Conservation (phyloP, 2,888 invertebrate genomes). For the Pimpla rufipes region DNA sequence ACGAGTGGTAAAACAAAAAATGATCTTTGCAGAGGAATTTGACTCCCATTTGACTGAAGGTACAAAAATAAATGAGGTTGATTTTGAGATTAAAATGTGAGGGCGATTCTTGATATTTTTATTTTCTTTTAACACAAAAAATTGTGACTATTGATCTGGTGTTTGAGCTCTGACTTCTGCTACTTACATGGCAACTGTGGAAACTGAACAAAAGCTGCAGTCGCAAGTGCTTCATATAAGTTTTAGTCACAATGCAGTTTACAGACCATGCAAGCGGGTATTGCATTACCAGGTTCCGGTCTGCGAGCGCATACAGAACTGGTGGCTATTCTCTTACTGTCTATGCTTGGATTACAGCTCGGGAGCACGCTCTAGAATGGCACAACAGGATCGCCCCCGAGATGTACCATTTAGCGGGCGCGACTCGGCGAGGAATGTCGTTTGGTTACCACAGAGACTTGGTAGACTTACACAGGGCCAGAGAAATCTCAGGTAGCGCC, state of each 20-base stretch:
- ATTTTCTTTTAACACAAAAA: not conserved
- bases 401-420: conserved; percentile 48
- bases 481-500: conserved; percentile 75
- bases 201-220: conserved; percentile 75
- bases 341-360: conserved; percentile 71
- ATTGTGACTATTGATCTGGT: conserved; percentile 21
- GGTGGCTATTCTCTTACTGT: conserved; percentile 77
- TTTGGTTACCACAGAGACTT: conserved; percentile 43
- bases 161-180: conserved; percentile 27
- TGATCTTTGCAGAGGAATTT: conserved; percentile 29
- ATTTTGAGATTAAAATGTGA: not conserved
- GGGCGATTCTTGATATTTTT: not conserved
- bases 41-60: not conserved
- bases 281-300: conserved; percentile 81
- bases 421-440: conserved; percentile 4
- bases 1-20: conserved; percentile 24
- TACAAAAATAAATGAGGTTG: not conserved
- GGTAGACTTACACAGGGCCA: conserved; percentile 79
- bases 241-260: conserved; percentile 81
- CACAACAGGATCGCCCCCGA: conserved; percentile 71
- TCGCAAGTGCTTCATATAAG: conserved; percentile 82
- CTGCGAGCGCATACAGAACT: conserved; percentile 79
- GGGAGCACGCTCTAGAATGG: conserved; percentile 68
- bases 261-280: conserved; percentile 79
- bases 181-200: conserved; percentile 77